Percentiles rank a stretch among this genome's conserved stretches.
These are phyloP conservation scores for Macquaria ambigua DNA, from an alignment of 2,113 vertebrate genomes.

Conservation along the genomic window DNA sequence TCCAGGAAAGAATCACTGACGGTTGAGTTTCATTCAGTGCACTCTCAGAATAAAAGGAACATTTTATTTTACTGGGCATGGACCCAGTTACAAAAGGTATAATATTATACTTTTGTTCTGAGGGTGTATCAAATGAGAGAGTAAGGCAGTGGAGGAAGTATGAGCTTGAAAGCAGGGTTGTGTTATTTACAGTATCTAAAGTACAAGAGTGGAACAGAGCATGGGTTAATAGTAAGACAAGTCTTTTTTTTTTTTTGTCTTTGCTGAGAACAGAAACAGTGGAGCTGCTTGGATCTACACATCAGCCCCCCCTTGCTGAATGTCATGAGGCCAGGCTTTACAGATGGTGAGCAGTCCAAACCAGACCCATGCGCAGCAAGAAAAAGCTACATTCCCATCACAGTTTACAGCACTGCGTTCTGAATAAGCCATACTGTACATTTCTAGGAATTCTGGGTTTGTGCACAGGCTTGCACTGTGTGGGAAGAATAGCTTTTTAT, in stretches of 20 bases:
- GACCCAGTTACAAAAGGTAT: slow-evolving; percentile 29
- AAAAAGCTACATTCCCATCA: slow-evolving; percentile 66
- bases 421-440: slow-evolving; percentile 37
- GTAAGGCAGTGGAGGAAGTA: slow-evolving; percentile 73
- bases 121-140: slow-evolving; percentile 41
- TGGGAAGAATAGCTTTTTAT: slow-evolving; percentile 68
- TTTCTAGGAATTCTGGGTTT: slow-evolving; percentile 33
- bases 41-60: slow-evolving; percentile 34
- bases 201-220: slow-evolving; percentile 63
- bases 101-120: slow-evolving; percentile 16
- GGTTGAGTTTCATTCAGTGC: slow-evolving; percentile 24
- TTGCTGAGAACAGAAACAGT: slow-evolving; percentile 49
- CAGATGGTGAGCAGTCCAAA: slow-evolving; percentile 60
- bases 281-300: slow-evolving; percentile 63
- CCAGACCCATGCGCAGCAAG: slow-evolving; percentile 50
- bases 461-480: slow-evolving; percentile 53
- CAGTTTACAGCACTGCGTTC: slow-evolving; percentile 35
- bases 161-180: slow-evolving; percentile 58
- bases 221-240: slow-evolving; percentile 54
- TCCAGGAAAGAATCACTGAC: slow-evolving; percentile 19
- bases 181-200: slow-evolving; percentile 71
- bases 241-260: slow-evolving; percentile 35
- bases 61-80: background rate
- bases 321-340: slow-evolving; percentile 54
- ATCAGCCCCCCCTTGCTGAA: slow-evolving; percentile 36